Evolutionary conservation across 1,140 invertebrate species (phyloP).

Genomic region (Drosophila kepulauana): DNA sequence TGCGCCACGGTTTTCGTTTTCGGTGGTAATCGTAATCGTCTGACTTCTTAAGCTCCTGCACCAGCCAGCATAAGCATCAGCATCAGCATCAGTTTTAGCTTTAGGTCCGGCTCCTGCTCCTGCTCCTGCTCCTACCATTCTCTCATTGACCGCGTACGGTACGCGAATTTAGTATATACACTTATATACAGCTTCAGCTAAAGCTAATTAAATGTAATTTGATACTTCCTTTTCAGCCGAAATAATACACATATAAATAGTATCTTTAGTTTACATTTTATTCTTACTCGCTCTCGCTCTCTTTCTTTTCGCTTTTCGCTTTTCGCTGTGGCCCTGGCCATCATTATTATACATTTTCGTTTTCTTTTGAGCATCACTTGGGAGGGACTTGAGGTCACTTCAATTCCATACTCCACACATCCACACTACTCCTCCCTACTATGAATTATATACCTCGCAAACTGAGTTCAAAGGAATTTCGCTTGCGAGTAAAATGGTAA

Average conservation of each 20-base stretch:
- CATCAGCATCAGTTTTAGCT: conserved; percentile 37
- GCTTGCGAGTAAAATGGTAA: conserved; percentile 25
- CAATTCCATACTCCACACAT: conserved; percentile 27
- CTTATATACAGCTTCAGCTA: conserved; percentile 34
- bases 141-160: conserved; percentile 60
- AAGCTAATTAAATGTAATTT: conserved; percentile 85
- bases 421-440: conserved; percentile 27
- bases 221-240: conserved; percentile 84
- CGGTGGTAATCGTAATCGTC: conserved; percentile 76
- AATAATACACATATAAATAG: conserved; percentile 83
- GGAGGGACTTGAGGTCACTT: conserved; percentile 54
- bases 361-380: conserved; percentile 63
- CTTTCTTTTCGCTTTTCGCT: conserved; percentile 2
- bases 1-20: conserved; percentile 59
- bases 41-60: conserved; percentile 72
- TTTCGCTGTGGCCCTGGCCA: conserved; percentile 26
- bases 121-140: conserved; percentile 47
- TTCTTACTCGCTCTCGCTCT: conserved; percentile 30
- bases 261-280: conserved; percentile 83
- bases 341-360: conserved; percentile 80
- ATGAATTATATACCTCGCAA: conserved; percentile 14
- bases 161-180: conserved; percentile 68
- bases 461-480: conserved; percentile 71
- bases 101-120: conserved; percentile 52
- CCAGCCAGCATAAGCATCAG: conserved; percentile 48